These are phyloP conservation scores for Sisor rabdophorus DNA, from an alignment of 2,113 vertebrate species.

Conservation along the genomic window DNA sequence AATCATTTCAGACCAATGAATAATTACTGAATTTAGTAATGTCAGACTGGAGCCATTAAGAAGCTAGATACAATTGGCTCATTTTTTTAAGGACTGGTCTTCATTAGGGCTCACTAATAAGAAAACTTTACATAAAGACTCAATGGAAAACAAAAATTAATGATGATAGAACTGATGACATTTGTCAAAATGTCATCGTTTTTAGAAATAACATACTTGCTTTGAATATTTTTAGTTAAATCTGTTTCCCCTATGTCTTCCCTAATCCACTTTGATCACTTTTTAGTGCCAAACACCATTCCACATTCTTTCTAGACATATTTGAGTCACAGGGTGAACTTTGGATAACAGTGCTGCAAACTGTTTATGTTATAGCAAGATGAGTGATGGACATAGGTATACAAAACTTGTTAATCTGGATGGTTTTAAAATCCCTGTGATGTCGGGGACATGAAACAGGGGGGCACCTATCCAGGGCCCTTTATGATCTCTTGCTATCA, in stretches of 20 bases:
- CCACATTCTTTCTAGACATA: conserved; percentile 52
- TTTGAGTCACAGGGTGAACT: conserved; percentile 56
- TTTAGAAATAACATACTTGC: not conserved
- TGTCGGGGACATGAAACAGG: conserved; percentile 68
- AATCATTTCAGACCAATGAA: conserved; percentile 63
- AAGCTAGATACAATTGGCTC: conserved; percentile 27
- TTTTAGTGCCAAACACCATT: conserved; percentile 48
- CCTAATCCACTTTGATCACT: conserved; percentile 59
- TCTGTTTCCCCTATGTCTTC: conserved; percentile 36
- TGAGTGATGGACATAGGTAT: conserved; percentile 68
- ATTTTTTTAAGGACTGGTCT: conserved; percentile 43
- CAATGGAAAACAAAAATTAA: not conserved
- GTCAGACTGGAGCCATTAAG: conserved; percentile 42
- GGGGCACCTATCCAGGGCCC: conserved; percentile 60
- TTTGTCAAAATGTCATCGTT: not conserved
- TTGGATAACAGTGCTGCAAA: conserved; percentile 57
- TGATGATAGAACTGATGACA: conserved; percentile 2
- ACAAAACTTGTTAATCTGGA: conserved; percentile 64
- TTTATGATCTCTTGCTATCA: conserved; percentile 70
- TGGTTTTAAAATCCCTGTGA: conserved; percentile 61
- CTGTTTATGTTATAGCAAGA: conserved; percentile 68
- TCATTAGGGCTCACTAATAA: conserved; percentile 50
- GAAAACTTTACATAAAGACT: not conserved
- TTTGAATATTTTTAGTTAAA: conserved; percentile 21
- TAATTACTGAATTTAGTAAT: conserved; percentile 58